phyloP scores from a whole-genome alignment of 2,888 invertebrate species.

The Xestia rhomboidea region DNA sequence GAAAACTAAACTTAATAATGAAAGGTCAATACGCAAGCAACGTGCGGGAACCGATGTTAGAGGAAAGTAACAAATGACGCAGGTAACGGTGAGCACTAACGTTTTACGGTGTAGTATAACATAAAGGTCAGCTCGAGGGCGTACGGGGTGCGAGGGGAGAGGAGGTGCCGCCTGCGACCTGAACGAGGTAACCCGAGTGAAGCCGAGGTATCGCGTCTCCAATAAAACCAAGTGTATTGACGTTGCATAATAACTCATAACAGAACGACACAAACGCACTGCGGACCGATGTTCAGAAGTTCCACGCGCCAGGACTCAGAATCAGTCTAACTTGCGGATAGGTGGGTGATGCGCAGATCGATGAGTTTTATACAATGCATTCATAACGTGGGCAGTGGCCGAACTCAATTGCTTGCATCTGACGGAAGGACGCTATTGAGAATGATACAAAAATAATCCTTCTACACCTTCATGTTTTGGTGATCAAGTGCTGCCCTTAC shows the following conservation, averaged over 20 bases:
- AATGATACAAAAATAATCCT: background rate
- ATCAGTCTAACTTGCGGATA: background rate
- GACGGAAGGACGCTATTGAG: background rate
- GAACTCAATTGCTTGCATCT: background rate
- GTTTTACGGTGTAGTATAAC: slow-evolving; percentile 42
- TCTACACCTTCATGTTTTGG: background rate
- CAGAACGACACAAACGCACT: slow-evolving; percentile 5
- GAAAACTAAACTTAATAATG: slow-evolving; percentile 2
- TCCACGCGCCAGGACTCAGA: too few relatives aligned
- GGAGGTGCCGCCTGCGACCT: background rate
- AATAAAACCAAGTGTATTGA: slow-evolving; percentile 59
- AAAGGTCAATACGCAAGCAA: background rate
- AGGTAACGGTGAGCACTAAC: slow-evolving; percentile 29
- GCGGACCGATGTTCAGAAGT: slow-evolving; percentile 3
- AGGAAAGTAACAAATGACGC: slow-evolving; percentile 18
- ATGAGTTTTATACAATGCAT: background rate
- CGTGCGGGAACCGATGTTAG: slow-evolving; percentile 5
- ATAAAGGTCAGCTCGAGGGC: slow-evolving; percentile 12
- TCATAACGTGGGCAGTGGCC: too few relatives aligned
- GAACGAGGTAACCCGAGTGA: slow-evolving; percentile 11
- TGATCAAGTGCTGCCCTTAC: slow-evolving; percentile 13
- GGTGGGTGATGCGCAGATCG: background rate
- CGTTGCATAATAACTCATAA: slow-evolving; percentile 54
- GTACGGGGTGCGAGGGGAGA: background rate
- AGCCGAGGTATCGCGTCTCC: slow-evolving; percentile 19